Base-by-base conservation (phyloP, 1,140 invertebrate genomes). In the Leptoteleia sp. region DNA sequence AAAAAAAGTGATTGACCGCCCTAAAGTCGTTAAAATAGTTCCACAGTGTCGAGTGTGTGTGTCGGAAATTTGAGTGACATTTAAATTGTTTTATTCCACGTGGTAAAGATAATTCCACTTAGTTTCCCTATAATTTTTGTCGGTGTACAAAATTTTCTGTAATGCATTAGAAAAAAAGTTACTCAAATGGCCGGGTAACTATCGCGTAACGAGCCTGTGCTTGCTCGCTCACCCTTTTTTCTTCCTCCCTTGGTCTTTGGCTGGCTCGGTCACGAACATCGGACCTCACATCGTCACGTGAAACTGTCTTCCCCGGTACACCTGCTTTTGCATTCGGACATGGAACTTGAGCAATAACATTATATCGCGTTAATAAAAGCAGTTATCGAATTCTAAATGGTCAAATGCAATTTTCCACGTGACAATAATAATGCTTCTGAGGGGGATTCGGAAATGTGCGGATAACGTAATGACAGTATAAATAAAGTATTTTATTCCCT, bases 271-370 rank as follows among this genome's bases (percentile, higher is more conserved):
- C 83, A 84, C 83, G 81, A 85, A 83, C 73, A 35, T 31, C 42
- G 75, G 82, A 83, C 82, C 82, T 83, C 84, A 82, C 83, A 84
- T 82, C 81, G 76, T 81, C 76, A 83, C 77, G 81, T 82, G 57
- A 80, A 42, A 81, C 45, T 67, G 57, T 82, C 76, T 72, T 70
- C 4, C 67, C 77, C 42, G 15, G 59, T 81, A 52, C 67, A 80
- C 54, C 76, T 67, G 22, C 48, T 61, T 76, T 45, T 62, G 50
- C 62, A 68, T 71, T 62, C 48, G 43, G 37, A 54, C 59, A 55
- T 27, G 35, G 25, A 71, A 37, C 42, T 57, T 62, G 6, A 25
- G 22, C 22, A 25, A n/a, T n/a, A n/a, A n/a, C n/a, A n/a, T n/a
- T n/a, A n/a, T n/a, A n/a, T n/a, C n/a, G n/a, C n/a, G n/a, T n/a